Evolutionary conservation across 1,140 invertebrate species (phyloP).

Genomic region (Cotesia chilonis): DNA sequence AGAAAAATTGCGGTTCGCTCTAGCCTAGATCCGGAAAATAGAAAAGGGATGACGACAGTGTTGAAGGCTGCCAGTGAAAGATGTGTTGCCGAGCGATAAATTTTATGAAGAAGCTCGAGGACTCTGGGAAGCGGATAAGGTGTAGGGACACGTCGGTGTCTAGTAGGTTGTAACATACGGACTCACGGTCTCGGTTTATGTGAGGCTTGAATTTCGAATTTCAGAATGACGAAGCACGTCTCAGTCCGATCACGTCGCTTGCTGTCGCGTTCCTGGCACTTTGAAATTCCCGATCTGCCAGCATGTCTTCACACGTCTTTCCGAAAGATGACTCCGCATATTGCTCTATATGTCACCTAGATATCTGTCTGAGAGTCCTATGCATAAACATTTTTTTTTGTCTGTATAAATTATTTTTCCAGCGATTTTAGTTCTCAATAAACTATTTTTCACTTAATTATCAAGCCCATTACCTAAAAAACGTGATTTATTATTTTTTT

Average conservation of each 20-base stretch:
- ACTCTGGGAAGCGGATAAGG: constrained; percentile 28
- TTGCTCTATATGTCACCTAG: not conserved
- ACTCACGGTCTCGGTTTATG: not conserved
- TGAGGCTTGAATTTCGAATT: constrained; percentile 41
- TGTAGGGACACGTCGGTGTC: constrained; percentile 30
- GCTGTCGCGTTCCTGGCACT: constrained; percentile 27
- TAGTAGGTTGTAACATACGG: constrained; percentile 28
- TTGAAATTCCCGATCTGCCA: constrained; percentile 29
- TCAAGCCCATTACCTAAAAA: too few relatives aligned
- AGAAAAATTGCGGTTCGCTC: constrained; percentile 33
- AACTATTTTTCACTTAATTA: too few relatives aligned
- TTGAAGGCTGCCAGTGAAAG: not conserved
- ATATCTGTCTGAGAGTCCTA: not conserved
- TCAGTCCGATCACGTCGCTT: constrained; percentile 56
- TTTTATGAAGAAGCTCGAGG: constrained; percentile 27
- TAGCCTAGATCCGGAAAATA: too few relatives aligned
- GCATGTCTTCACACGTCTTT: constrained; percentile 12
- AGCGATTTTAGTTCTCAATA: too few relatives aligned
- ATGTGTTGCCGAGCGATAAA: constrained; percentile 28
- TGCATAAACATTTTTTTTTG: too few relatives aligned
- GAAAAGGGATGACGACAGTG: not conserved
- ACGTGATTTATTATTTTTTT: too few relatives aligned
- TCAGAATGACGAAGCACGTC: constrained; percentile 44
- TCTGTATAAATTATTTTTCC: too few relatives aligned
- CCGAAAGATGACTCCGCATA: not conserved